Percentiles rank a stretch among this genome's conserved stretches.
Evolutionary conservation across 2,797 vertebrate genomes (phyloP).

Genomic region (Aphelocoma californica): DNA sequence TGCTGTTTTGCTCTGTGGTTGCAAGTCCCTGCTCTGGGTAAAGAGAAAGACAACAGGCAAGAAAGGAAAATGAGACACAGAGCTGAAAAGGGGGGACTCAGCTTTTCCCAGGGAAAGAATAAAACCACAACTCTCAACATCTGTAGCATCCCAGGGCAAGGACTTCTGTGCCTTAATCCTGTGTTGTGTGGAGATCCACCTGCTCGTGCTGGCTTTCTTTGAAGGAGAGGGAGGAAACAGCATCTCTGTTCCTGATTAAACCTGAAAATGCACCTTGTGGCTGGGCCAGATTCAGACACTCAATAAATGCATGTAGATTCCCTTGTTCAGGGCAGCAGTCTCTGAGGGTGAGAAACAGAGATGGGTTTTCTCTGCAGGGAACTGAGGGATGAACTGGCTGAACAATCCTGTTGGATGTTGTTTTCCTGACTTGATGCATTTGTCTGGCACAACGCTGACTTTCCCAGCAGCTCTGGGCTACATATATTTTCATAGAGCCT

Average conservation of each 20-base stretch:
- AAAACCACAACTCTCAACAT: fast-evolving
- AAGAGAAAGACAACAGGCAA: not conserved
- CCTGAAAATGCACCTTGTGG: not conserved
- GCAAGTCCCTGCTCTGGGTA: not conserved
- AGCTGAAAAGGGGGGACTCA: not conserved
- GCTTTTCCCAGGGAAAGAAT: not conserved
- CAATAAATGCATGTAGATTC: not conserved
- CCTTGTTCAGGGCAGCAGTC: not conserved
- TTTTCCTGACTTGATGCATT: not conserved
- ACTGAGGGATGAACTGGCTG: not conserved
- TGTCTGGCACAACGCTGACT: not conserved
- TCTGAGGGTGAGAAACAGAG: not conserved
- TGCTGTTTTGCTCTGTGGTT: not conserved
- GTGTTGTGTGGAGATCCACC: not conserved
- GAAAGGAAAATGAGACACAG: not conserved
- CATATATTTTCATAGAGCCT: not conserved
- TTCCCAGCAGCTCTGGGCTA: slow-evolving; percentile 3
- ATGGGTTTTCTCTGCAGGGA: not conserved
- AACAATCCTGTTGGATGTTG: not conserved
- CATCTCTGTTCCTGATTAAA: not conserved
- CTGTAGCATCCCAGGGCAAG: not conserved
- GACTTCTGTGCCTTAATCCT: not conserved
- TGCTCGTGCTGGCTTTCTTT: not conserved
- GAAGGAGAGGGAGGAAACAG: not conserved
- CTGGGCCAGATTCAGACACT: not conserved